These are phyloP conservation scores for Nothocercus nigrocapillus DNA, from an alignment of 2,113 vertebrate genomes.

Conservation along the genomic window DNA sequence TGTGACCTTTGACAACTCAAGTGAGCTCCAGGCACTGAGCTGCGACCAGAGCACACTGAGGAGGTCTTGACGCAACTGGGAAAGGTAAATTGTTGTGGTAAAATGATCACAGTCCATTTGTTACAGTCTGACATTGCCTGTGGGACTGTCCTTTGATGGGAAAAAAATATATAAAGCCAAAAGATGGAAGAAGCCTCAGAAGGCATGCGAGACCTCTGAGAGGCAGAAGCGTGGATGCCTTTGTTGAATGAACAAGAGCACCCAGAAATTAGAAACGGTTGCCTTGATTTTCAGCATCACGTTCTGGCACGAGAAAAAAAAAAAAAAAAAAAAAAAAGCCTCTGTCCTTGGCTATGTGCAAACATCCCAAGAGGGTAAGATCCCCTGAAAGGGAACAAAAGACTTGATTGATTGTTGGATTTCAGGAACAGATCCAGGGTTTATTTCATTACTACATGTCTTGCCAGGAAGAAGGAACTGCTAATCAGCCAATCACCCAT, in stretches of 20 bases:
- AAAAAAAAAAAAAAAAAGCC: neutral
- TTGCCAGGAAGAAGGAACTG: conserved; percentile 13
- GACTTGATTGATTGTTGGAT: neutral
- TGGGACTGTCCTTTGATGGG: neutral
- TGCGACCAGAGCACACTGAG: neutral
- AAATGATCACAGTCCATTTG: neutral
- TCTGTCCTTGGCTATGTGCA: neutral
- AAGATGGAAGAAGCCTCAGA: conserved; percentile 10
- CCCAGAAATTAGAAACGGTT: neutral
- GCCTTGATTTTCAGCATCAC: neutral
- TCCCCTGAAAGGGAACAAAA: conserved; percentile 3
- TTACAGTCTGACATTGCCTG: neutral
- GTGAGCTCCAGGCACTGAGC: neutral
- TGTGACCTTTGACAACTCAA: neutral
- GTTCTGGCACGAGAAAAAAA: neutral
- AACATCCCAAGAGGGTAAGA: too few species aligned
- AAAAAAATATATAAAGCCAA: neutral
- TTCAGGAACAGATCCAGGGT: conserved; percentile 22
- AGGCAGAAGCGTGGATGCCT: neutral
- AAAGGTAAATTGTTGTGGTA: neutral
- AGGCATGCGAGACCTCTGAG: neutral
- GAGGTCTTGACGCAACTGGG: neutral
- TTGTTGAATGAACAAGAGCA: neutral
- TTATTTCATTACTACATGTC: neutral
- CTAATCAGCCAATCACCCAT: neutral